A percentile compares a stretch with the other conserved stretches of the same genome.
phyloP scores from a whole-genome alignment of 2,888 invertebrate genomes.

The Tortricodes alternella region DNA sequence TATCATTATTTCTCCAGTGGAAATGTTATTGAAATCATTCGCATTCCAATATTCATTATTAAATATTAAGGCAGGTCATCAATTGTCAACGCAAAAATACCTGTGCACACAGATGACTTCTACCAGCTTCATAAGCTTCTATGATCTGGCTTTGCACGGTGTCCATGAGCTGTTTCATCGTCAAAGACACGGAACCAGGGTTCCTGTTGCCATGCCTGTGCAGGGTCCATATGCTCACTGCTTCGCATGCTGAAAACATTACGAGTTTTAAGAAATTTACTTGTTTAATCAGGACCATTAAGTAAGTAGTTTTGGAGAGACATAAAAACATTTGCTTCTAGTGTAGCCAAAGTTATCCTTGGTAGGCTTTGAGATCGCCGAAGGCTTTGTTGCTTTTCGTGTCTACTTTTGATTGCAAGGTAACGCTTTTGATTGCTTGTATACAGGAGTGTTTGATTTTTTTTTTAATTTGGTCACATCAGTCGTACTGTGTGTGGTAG shows the following conservation, averaged over 20 bases:
- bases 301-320: neutral
- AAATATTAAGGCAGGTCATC: neutral
- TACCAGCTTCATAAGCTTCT: constrained; percentile 76
- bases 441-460: too few species aligned
- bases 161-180: constrained; percentile 47
- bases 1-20: too few species aligned
- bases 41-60: too few species aligned
- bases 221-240: constrained; percentile 85
- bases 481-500: too few species aligned
- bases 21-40: too few species aligned
- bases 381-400: too few species aligned
- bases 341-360: too few species aligned
- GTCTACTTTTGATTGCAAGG: too few species aligned
- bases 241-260: constrained; percentile 78
- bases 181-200: constrained; percentile 72
- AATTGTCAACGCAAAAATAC: neutral
- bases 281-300: too few species aligned
- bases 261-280: neutral
- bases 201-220: constrained; percentile 84
- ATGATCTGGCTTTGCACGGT: constrained; percentile 77
- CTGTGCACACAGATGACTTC: constrained; percentile 39
- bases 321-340: neutral
- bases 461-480: too few species aligned
- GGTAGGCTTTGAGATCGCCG: too few species aligned
- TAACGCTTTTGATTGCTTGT: too few species aligned